Percentiles rank a stretch among this genome's conserved stretches.
phyloP scores from a whole-genome alignment of 2,797 vertebrate species.

The Moxostoma hubbsi region DNA sequence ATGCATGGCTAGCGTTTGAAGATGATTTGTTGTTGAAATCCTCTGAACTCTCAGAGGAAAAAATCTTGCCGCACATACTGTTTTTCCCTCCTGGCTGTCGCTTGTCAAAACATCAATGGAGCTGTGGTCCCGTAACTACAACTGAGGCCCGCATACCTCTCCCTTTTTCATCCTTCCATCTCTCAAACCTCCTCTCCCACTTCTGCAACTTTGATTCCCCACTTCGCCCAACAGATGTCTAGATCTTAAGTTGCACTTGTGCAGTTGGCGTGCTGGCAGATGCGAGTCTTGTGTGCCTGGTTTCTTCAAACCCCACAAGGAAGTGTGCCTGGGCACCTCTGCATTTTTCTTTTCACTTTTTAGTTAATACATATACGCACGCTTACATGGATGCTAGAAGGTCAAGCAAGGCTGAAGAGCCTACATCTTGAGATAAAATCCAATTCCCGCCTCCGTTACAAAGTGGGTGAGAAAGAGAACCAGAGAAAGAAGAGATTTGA shows the following conservation, averaged over 20 bases:
- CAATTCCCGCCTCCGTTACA: slow-evolving; percentile 40
- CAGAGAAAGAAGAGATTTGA: slow-evolving; percentile 13
- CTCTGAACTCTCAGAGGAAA: slow-evolving; percentile 39
- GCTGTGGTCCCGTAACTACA: slow-evolving; percentile 53
- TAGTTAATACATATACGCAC: background rate
- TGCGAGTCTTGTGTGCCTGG: slow-evolving; percentile 28
- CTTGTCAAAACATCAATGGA: slow-evolving; percentile 57
- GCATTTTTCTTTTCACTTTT: background rate
- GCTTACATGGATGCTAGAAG: slow-evolving; percentile 44
- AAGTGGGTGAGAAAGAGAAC: slow-evolving; percentile 32
- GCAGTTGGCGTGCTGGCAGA: slow-evolving; percentile 25
- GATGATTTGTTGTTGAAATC: slow-evolving; percentile 40
- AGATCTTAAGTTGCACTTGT: slow-evolving; percentile 29
- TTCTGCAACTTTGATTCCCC: slow-evolving; percentile 45
- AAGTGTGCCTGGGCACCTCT: slow-evolving; percentile 16
- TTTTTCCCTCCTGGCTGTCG: slow-evolving; percentile 47
- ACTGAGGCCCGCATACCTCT: slow-evolving; percentile 49
- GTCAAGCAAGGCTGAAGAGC: slow-evolving; percentile 44
- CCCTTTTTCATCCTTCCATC: slow-evolving; percentile 35
- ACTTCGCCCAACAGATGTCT: slow-evolving; percentile 58
- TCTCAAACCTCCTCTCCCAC: slow-evolving; percentile 26
- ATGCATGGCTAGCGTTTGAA: slow-evolving; percentile 22
- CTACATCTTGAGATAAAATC: slow-evolving; percentile 32
- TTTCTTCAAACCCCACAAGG: slow-evolving; percentile 39
- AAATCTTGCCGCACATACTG: slow-evolving; percentile 40